Base-by-base conservation (phyloP, 2,113 vertebrate species). In the Mastomys natalensis region DNA sequence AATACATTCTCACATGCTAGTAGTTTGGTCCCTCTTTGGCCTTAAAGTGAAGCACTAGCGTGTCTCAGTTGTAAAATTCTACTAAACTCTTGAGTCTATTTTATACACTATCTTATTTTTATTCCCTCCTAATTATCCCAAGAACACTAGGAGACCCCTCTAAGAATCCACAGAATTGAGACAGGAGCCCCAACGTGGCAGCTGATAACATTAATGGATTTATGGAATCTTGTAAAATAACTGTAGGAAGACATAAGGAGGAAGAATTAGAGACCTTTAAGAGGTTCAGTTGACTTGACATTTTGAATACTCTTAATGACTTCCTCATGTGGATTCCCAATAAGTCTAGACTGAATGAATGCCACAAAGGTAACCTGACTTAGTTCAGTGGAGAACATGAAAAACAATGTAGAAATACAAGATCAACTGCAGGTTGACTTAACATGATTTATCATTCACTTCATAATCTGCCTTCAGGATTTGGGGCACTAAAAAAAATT, bases 381-480 rank as follows among this genome's bases (percentile, higher is more conserved):
- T 40, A 82, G 70, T 80, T 73, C 34, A 87, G 89, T 45, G 85
- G 91, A 87, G 17, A 0, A 80, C n/a, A 15, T 5, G 29, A 92
- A 95, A 53, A 62, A 74, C 48, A 64, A 64, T 76, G 17, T 55
- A 16, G 58, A 34, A 94, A 43, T 58, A 62, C 1, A 24, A 73
- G 90, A 91, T 62, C 72, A 77, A 31, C 34, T 34, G 15, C 0
- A 78, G 12, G 5, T 5, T 81, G 89, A 58, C 45, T 92, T 37
- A 80, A 53, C 85, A 60, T 15, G 7, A 78, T 77, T 86, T 43
- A 58, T 43, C 4, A 48, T 13, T 37, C 40, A 37, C 5, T 90
- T 95, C 21, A 26, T 85, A 86, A 88, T 76, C 58, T 87, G 6
- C 73, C 17, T 70, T 91, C 51, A 91, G 60, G 31, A 91, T 80